A percentile compares a stretch with the other conserved stretches of the same genome.
These are phyloP conservation scores for Muntiacus muntjak DNA, from an alignment of 2,113 vertebrate species.

Conservation along the genomic window DNA sequence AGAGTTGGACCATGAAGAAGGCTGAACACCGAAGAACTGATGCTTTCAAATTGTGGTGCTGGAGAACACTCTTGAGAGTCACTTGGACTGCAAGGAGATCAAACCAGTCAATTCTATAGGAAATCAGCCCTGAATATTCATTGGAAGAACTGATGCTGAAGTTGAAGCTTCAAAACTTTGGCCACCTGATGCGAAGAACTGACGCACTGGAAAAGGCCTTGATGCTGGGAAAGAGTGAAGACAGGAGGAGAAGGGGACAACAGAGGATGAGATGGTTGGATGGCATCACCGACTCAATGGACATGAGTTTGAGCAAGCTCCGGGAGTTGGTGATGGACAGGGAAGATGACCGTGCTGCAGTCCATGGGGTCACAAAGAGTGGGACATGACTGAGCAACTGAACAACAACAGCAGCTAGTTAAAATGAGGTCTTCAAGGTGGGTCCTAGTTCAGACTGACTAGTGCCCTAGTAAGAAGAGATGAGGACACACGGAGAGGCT, in stretches of 20 bases:
- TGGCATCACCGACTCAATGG: not conserved
- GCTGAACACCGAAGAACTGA: not conserved
- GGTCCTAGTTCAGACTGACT: not conserved
- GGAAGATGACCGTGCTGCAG: not conserved
- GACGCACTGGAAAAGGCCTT: not conserved
- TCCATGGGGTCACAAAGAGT: not conserved
- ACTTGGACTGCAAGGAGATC: not conserved
- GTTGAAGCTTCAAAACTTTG: not conserved
- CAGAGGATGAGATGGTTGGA: not conserved
- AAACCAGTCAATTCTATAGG: not conserved
- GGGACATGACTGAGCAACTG: accelerated
- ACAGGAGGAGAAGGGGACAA: not conserved
- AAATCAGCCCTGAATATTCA: not conserved
- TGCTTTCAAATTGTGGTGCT: not conserved
- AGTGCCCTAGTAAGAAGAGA: not conserved
- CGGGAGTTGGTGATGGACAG: accelerated
- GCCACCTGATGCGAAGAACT: not conserved
- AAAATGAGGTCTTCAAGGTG: not conserved
- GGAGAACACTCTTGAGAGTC: not conserved
- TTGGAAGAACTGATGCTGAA: not conserved
- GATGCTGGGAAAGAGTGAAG: not conserved
- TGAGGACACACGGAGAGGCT: not conserved
- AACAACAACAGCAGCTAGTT: not conserved
- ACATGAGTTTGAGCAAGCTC: not conserved
- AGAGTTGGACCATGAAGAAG: not conserved